Base-by-base conservation (phyloP, 2,113 vertebrate genomes). In the Pteruthius melanotis region DNA sequence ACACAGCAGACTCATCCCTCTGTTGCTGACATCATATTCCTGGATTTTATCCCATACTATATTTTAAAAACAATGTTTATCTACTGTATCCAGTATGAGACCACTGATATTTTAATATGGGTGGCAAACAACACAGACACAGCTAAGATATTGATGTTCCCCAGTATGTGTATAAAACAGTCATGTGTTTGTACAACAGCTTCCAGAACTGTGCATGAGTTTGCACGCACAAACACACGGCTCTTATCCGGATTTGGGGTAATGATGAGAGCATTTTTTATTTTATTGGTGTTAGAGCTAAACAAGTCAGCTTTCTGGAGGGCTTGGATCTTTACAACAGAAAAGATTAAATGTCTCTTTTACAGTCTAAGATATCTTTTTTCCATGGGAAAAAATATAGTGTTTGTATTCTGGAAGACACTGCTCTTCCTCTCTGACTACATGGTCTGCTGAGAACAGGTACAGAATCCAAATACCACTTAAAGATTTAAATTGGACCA, bases 21-120 rank as follows among this genome's bases (percentile, higher is more conserved):
- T 80, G 18, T 52, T 79, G 89, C 75, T 95, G 96, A 97, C 79
- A 75, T 97, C 95, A 96, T 4, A 54, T 40, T 95, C 88, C 86
- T 96, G 95, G 95, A 87, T 92, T 96, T 96, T 87, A 49, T 96
- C 84, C 83, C 75, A 44, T 52, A 31, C 47, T 45, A 5, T 74
- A 71, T 56, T 42, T 66, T 63, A 92, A 92, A 89, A 84, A 8
- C 22, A 63, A 9, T 11, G 1, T 80, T 93, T 90, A 33, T 66
- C 31, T 77, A 27, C 33, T 75, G 19, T 54, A 40, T 59, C 56
- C 28, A 75, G 10, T 57, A 26, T 44, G 61, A 94, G 47, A 75
- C 45, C 5, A 4, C 35, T 31, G 47, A 33, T 88, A 59, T 40
- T 93, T 91, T 78, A 90, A 54, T 79, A 61, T 28, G 37, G 18